Conservation (phyloP, 2,888 invertebrate species). For the Ormyrus nitidulus region DNA sequence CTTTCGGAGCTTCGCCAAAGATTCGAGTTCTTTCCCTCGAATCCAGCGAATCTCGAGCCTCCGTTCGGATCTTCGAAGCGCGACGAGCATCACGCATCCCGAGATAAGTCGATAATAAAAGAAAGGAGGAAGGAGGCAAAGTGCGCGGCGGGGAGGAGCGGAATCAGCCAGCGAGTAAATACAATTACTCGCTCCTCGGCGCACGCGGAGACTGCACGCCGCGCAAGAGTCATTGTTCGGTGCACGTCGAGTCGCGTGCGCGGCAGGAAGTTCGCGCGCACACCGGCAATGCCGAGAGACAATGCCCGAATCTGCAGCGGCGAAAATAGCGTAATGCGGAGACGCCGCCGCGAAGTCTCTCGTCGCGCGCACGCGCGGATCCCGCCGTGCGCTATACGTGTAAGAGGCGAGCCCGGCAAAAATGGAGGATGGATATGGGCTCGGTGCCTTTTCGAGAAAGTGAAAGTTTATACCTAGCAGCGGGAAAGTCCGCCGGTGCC, state of each 20-base stretch:
- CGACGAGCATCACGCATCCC: no score
- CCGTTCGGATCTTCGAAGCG: no score
- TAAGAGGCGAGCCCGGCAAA: no score
- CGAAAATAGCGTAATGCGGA: constrained; percentile 26
- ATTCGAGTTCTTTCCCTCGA: no score
- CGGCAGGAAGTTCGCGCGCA: constrained; percentile 28
- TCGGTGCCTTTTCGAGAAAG: no score
- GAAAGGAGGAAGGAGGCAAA: neutral
- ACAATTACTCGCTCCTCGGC: constrained; percentile 46
- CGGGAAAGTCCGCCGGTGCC: no score
- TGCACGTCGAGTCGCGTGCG: constrained; percentile 13
- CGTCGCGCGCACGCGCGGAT: constrained; percentile 1
- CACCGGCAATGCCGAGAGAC: constrained; percentile 22
- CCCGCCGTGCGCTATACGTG: neutral
- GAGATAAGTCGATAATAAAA: neutral
- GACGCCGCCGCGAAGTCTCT: constrained; percentile 4
- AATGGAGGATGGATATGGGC: no score
- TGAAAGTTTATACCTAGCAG: no score
- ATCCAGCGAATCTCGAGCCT: no score
- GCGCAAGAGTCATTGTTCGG: constrained; percentile 33
- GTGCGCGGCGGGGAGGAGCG: neutral
- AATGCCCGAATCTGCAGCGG: constrained; percentile 33
- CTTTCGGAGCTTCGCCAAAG: no score
- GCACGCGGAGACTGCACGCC: neutral
- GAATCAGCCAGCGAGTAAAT: constrained; percentile 35